Conservation (phyloP, 2,888 invertebrate species). For the Drosophila tanythrix region DNA sequence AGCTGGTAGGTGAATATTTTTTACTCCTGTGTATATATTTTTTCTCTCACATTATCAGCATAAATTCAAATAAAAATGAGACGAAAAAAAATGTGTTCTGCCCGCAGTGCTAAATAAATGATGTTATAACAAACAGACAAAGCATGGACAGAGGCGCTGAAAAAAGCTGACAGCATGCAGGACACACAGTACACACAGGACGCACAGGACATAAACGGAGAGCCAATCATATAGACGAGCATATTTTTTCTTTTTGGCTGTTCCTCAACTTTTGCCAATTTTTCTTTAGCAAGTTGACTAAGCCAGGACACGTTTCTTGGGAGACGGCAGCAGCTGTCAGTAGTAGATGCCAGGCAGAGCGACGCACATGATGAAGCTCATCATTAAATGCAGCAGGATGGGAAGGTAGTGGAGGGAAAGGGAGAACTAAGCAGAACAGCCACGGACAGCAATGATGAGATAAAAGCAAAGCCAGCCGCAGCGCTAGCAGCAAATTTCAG, state of each 20-base stretch:
- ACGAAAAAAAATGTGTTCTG: constrained; percentile 41
- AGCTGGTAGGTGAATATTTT: constrained; percentile 31
- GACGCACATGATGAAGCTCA: constrained; percentile 70
- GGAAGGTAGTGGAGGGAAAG: background rate
- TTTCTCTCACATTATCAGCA: constrained; percentile 73
- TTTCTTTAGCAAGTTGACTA: constrained; percentile 72
- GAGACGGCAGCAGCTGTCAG: constrained; percentile 64
- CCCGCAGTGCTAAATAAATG: constrained; percentile 74
- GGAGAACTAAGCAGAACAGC: background rate
- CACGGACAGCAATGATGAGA: constrained; percentile 38
- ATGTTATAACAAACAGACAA: constrained; percentile 74
- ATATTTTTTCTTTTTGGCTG: constrained; percentile 11
- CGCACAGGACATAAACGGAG: constrained; percentile 20
- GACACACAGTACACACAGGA: constrained; percentile 28
- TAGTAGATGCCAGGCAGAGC: constrained; percentile 8
- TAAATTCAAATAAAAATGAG: constrained; percentile 71
- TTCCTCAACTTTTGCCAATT: constrained; percentile 64
- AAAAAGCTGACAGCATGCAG: constrained; percentile 55
- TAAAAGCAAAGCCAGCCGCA: constrained; percentile 47
- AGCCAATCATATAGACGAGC: constrained; percentile 45
- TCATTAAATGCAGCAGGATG: constrained; percentile 49
- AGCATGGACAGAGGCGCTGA: constrained; percentile 37
- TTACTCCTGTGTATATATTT: constrained; percentile 9
- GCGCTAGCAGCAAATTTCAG: constrained; percentile 45
- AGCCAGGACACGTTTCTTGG: constrained; percentile 69